Evolutionary conservation across 2,113 vertebrate genomes (phyloP).

Genomic region (Erinaceus europaeus): DNA sequence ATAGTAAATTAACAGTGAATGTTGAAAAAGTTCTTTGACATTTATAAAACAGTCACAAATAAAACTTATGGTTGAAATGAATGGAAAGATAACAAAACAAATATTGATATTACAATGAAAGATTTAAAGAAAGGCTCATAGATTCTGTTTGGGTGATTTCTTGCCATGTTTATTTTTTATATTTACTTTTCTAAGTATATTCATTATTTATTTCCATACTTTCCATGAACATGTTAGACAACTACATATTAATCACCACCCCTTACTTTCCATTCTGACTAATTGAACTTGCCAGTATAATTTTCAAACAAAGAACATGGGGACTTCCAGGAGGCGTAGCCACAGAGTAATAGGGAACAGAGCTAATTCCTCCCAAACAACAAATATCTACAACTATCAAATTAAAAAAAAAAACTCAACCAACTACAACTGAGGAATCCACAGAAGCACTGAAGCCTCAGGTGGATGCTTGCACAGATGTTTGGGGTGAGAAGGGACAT

Average conservation of each 20-base stretch:
- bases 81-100: neutral
- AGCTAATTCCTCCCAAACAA: no score
- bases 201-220: neutral
- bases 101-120: neutral
- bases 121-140: neutral
- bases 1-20: neutral
- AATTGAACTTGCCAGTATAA: neutral
- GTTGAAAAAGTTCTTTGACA: neutral
- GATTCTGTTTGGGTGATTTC: neutral
- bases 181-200: neutral
- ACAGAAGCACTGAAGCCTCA: no score
- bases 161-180: neutral
- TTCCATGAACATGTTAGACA: neutral
- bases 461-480: no score
- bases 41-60: neutral
- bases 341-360: no score
- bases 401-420: no score
- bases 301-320: neutral
- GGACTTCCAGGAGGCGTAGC: no score
- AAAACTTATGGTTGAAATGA: neutral
- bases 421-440: no score
- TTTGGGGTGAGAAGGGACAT: no score
- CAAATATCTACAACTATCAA: no score
- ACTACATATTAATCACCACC: neutral
- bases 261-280: neutral